A percentile compares a stretch with the other conserved stretches of the same genome.
phyloP scores from a whole-genome alignment of 2,113 vertebrate genomes.

The Petromus typicus region DNA sequence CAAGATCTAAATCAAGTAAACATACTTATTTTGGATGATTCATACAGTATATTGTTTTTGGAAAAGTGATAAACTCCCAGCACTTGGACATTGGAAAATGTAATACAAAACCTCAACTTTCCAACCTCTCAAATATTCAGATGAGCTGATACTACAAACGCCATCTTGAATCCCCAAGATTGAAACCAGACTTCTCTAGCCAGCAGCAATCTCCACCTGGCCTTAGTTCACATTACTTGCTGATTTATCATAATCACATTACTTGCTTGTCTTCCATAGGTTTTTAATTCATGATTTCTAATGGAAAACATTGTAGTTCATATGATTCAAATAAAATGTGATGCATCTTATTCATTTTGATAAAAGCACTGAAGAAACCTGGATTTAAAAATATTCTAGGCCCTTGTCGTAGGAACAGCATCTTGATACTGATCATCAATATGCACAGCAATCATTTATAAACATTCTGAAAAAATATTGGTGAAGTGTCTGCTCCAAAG shows the following conservation, averaged over 20 bases:
- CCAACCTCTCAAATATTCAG: not conserved
- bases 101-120: conserved; percentile 25
- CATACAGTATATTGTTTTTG: not conserved
- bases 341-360: not conserved
- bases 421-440: not conserved
- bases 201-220: not conserved
- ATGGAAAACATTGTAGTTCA: not conserved
- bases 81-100: not conserved
- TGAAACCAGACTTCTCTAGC: not conserved
- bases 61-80: not conserved
- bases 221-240: not conserved
- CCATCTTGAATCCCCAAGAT: not conserved
- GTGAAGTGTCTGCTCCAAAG: not conserved
- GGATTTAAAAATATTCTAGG: not conserved
- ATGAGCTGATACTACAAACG: not conserved
- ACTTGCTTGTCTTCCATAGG: not conserved
- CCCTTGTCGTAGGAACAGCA: not conserved
- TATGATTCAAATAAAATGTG: not conserved
- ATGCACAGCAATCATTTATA: not conserved
- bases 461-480: not conserved
- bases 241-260: not conserved
- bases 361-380: conserved; percentile 6
- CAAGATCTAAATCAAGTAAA: not conserved
- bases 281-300: conserved; percentile 13
- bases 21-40: not conserved